phyloP scores from a whole-genome alignment of 2,113 vertebrate genomes.

The Microcebus ravelobensis region DNA sequence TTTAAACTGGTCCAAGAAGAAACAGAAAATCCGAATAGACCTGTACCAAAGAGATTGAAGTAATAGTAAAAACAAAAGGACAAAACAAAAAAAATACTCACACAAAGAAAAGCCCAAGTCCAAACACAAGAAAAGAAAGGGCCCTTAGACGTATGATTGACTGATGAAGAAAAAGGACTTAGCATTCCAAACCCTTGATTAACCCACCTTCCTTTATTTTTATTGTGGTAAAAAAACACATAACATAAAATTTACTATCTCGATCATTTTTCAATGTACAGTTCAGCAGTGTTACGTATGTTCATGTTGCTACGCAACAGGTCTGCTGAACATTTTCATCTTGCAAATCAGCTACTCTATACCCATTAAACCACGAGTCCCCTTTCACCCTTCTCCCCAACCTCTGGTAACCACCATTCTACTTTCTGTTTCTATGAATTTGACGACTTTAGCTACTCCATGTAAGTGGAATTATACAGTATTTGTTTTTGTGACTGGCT shows the following conservation, averaged over 20 bases:
- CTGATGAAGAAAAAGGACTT: not conserved
- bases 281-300: not conserved
- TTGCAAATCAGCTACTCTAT: not conserved
- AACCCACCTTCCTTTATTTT: not conserved
- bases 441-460: not conserved
- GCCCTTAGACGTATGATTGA: not conserved
- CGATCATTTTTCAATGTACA: not conserved
- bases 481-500: not conserved
- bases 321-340: not conserved
- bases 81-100: not conserved
- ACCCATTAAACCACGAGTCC: not conserved
- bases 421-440: not conserved
- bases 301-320: not conserved
- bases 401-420: not conserved
- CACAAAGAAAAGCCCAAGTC: not conserved
- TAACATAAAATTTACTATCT: not conserved
- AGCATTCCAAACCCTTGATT: not conserved
- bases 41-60: not conserved
- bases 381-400: not conserved
- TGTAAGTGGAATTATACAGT: not conserved
- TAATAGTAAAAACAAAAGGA: not conserved
- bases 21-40: not conserved
- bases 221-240: not conserved
- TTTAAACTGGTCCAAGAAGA: not conserved
- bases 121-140: not conserved